Conservation (phyloP, 2,113 vertebrate genomes). For the Amblyornis subalaris region DNA sequence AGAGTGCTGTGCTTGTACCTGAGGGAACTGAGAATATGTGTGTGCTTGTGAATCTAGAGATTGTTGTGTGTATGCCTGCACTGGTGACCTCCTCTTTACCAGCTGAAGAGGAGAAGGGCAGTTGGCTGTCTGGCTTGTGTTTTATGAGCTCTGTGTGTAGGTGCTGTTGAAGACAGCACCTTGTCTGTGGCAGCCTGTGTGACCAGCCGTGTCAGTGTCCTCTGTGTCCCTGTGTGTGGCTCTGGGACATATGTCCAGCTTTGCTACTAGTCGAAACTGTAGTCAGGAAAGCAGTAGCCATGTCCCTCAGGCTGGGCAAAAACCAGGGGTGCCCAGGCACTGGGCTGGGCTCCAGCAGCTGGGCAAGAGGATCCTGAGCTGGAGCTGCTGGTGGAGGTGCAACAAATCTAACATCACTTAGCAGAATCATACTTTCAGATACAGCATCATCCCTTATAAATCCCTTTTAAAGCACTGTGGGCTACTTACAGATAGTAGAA, state of each 20-base stretch:
- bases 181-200: not conserved
- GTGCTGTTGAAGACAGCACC: not conserved
- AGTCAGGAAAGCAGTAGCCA: not conserved
- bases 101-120: not conserved
- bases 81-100: not conserved
- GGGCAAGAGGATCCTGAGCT: not conserved
- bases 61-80: not conserved
- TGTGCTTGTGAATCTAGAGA: not conserved
- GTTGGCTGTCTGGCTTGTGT: not conserved
- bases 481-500: not conserved
- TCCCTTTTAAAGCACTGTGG: rapidly evolving
- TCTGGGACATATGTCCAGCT: not conserved
- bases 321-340: rapidly evolving
- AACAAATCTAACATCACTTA: not conserved
- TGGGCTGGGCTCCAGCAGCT: not conserved
- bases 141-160: not conserved
- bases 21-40: rapidly evolving
- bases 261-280: not conserved
- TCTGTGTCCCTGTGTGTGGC: rapidly evolving
- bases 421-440: not conserved
- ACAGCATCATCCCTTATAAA: not conserved
- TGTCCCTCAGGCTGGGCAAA: not conserved
- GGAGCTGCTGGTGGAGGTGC: not conserved
- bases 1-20: rapidly evolving
- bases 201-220: rapidly evolving